Evolutionary conservation across 2,113 vertebrate species (phyloP).

Genomic region (Mus pahari): DNA sequence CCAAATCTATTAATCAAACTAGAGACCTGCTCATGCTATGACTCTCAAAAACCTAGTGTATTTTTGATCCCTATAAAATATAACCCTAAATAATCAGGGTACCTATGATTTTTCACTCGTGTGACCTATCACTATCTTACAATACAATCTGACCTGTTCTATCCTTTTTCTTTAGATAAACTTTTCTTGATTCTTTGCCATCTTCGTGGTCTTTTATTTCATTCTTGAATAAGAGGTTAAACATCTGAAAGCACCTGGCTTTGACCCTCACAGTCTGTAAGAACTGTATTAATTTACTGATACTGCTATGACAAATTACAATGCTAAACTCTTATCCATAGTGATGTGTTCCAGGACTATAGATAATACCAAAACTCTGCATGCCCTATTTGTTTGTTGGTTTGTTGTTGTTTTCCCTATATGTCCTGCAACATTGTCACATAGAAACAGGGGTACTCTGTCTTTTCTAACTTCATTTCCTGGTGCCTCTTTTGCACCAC

Average conservation of each 20-base stretch:
- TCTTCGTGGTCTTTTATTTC: neutral
- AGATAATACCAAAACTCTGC: neutral
- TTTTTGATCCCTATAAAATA: neutral
- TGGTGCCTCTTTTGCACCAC: neutral
- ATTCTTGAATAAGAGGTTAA: neutral
- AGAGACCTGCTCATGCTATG: neutral
- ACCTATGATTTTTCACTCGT: neutral
- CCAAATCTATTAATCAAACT: neutral
- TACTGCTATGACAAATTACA: neutral
- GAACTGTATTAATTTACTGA: neutral
- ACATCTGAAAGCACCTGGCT: neutral
- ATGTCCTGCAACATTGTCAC: neutral
- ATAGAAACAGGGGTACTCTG: neutral
- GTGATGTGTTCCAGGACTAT: neutral
- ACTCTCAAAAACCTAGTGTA: neutral
- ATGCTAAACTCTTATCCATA: neutral
- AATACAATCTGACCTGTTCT: neutral
- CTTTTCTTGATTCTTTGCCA: too few relatives aligned
- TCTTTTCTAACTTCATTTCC: neutral
- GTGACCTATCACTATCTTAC: neutral
- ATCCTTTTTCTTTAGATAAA: neutral
- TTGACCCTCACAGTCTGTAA: neutral
- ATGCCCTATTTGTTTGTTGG: neutral
- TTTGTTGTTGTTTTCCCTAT: neutral
- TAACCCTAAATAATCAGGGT: neutral